phyloP scores from a whole-genome alignment of 2,888 invertebrate species.

The Coelopa pilipes region DNA sequence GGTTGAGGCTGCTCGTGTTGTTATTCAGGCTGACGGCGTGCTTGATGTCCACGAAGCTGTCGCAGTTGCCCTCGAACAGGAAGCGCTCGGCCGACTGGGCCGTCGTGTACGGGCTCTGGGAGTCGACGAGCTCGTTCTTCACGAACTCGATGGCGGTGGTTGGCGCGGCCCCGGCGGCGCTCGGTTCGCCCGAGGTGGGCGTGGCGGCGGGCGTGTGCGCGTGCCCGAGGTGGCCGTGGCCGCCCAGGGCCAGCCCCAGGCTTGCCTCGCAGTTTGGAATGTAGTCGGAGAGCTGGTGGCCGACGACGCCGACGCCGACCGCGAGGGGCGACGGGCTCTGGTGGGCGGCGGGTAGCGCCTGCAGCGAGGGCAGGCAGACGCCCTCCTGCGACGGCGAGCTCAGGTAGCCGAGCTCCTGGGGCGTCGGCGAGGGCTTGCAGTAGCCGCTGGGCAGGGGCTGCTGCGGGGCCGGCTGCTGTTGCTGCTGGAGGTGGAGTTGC shows the following conservation, averaged over 20 bases:
- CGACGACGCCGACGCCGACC: conserved; percentile 43
- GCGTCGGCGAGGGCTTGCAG: conserved; percentile 65
- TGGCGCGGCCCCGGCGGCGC: conserved; percentile 45
- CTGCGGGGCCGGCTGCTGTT: conserved; percentile 43
- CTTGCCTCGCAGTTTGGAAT: conserved; percentile 59
- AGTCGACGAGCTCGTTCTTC: conserved; percentile 65
- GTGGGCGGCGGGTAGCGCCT: conserved; percentile 48
- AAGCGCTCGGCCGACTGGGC: conserved; percentile 66
- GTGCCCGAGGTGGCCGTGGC: too few species aligned
- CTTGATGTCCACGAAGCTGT: conserved; percentile 63
- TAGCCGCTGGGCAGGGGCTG: conserved; percentile 63
- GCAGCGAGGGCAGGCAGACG: conserved; percentile 48
- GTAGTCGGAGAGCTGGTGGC: conserved; percentile 56
- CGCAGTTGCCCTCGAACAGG: conserved; percentile 63
- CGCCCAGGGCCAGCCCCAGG: conserved; percentile 43
- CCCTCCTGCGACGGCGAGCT: conserved; percentile 62
- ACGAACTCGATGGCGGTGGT: conserved; percentile 63
- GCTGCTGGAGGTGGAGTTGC: conserved; percentile 42
- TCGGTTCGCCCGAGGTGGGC: conserved; percentile 47
- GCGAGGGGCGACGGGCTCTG: conserved; percentile 43
- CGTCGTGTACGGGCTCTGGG: conserved; percentile 66
- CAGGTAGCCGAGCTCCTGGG: conserved; percentile 63
- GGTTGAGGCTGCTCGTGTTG: conserved; percentile 52
- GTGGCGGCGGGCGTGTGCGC: conserved; percentile 44
- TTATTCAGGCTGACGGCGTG: conserved; percentile 61